Conservation (phyloP, 2,888 invertebrate genomes). For the Ophioninae sp. region DNA sequence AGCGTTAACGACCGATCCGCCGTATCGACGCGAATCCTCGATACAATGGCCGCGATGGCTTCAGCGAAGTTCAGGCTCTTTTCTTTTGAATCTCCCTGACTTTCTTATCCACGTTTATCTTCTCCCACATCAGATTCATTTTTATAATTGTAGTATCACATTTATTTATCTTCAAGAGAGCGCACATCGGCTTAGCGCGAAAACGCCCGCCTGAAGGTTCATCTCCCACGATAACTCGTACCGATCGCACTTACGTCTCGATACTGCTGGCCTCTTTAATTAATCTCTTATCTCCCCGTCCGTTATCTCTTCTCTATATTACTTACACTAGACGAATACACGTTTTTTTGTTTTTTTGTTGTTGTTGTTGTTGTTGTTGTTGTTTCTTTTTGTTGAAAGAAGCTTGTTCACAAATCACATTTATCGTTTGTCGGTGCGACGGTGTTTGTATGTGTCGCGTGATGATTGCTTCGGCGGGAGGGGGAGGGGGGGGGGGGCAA, state of each 20-base stretch:
- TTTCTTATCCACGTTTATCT: slow-evolving; percentile 26
- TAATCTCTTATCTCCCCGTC: no score
- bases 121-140: slow-evolving; percentile 38
- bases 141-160: slow-evolving; percentile 61
- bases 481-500: no score
- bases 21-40: slow-evolving; percentile 9
- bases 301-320: no score
- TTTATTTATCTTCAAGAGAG: slow-evolving; percentile 50
- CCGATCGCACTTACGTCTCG: no score
- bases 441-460: background rate
- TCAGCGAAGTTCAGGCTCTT: background rate
- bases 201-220: background rate
- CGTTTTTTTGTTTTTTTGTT: no score
- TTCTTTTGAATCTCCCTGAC: slow-evolving; percentile 34
- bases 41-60: background rate
- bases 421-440: no score
- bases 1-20: no score
- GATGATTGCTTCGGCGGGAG: background rate
- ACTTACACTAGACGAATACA: no score
- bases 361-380: no score
- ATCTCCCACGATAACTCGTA: background rate
- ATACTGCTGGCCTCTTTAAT: no score
- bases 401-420: no score
- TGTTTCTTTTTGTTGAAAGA: no score
- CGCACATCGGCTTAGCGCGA: slow-evolving; percentile 34